Evolutionary conservation across 1,140 invertebrate species (phyloP).

Genomic region (Andricus grossulariae): DNA sequence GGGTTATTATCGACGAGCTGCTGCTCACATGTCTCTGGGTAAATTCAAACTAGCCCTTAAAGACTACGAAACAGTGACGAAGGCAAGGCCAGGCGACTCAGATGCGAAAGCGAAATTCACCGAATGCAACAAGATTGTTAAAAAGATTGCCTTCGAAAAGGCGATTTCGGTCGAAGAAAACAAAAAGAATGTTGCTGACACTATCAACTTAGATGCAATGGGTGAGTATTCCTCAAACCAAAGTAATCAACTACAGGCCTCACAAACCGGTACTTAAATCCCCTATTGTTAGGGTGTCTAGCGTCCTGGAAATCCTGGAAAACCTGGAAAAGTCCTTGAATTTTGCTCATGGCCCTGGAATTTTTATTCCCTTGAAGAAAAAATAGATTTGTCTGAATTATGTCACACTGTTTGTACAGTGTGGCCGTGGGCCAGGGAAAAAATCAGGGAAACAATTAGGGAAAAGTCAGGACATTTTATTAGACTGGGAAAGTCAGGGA

Average conservation of each 20-base stretch:
- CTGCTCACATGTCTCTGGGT: conserved; percentile 97
- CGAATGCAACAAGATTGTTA: conserved; percentile 98
- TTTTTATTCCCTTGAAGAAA: too few relatives aligned
- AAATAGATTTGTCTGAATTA: too few relatives aligned
- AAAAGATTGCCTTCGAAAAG: conserved; percentile 96
- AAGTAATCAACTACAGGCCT: neutral
- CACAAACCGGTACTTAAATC: too few relatives aligned
- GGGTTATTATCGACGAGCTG: conserved; percentile 95
- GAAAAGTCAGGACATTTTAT: too few relatives aligned
- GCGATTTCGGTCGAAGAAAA: conserved; percentile 96
- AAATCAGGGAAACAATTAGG: too few relatives aligned
- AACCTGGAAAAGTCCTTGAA: too few relatives aligned
- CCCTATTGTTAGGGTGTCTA: too few relatives aligned
- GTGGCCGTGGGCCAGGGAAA: too few relatives aligned
- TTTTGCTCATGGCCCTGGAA: too few relatives aligned
- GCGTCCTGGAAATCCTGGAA: too few relatives aligned
- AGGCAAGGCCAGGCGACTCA: conserved; percentile 93
- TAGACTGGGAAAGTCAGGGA: too few relatives aligned
- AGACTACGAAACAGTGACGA: conserved; percentile 97
- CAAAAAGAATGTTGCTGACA: conserved; percentile 89
- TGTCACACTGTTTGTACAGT: too few relatives aligned
- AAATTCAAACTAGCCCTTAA: conserved; percentile 97
- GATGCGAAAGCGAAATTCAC: conserved; percentile 95
- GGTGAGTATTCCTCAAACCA: conserved; percentile 79
- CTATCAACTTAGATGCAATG: conserved; percentile 93